A percentile compares a stretch with the other conserved stretches of the same genome.
These are phyloP conservation scores for Tipula lateralis DNA, from an alignment of 2,888 invertebrate species.

Conservation along the genomic window DNA sequence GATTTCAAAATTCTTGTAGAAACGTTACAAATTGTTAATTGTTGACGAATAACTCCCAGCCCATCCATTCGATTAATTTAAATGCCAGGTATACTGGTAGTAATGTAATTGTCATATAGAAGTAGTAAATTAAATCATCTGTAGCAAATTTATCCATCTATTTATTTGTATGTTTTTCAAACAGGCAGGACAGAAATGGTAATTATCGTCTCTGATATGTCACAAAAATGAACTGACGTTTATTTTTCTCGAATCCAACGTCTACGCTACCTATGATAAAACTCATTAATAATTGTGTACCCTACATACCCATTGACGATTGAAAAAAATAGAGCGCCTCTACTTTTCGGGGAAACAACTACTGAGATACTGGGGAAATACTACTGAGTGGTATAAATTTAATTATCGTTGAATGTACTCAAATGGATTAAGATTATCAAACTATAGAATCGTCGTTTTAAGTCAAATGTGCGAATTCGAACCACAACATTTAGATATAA, in stretches of 20 bases:
- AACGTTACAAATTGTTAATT: constrained; percentile 41
- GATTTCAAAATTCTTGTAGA: not conserved
- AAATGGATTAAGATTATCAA: no score
- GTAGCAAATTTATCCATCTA: not conserved
- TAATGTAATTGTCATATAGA: constrained; percentile 46
- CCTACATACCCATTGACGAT: no score
- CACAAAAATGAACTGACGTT: not conserved
- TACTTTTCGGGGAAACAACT: no score
- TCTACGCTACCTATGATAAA: not conserved
- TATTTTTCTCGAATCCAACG: not conserved
- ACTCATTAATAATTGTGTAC: no score
- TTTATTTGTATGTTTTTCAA: not conserved
- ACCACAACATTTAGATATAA: no score
- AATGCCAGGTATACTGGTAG: constrained; percentile 49
- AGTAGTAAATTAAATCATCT: constrained; percentile 46
- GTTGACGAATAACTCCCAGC: constrained; percentile 50
- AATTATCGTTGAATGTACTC: no score
- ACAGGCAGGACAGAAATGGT: not conserved
- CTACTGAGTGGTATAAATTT: no score
- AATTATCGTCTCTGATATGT: not conserved
- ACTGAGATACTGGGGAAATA: no score
- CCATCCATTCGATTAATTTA: constrained; percentile 48
- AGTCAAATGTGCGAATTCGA: no score
- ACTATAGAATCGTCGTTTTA: no score
- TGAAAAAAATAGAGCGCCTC: no score